Percentiles rank a stretch among this genome's conserved stretches.
phyloP scores from a whole-genome alignment of 2,797 vertebrate genomes.

The Spinus pinus region DNA sequence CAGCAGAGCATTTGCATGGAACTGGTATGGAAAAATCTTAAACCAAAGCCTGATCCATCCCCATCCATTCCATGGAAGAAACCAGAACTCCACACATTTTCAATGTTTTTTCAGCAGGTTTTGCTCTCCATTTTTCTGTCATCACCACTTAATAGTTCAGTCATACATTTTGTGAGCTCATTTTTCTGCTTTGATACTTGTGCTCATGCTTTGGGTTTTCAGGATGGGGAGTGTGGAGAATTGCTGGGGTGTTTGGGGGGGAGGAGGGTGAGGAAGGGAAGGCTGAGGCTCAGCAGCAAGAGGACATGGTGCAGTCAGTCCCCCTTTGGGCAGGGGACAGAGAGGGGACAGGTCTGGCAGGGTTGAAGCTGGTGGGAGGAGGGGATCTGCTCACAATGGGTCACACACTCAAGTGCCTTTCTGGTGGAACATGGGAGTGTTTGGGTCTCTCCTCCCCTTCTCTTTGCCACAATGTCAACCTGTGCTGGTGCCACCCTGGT shows the following conservation, averaged over 20 bases:
- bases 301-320: fast-evolving
- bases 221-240: not conserved
- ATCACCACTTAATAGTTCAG: not conserved
- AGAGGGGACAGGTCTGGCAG: not conserved
- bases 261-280: not conserved
- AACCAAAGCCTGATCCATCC: not conserved
- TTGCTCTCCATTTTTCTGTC: not conserved
- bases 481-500: not conserved
- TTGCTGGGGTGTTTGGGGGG: not conserved
- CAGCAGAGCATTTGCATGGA: not conserved
- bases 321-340: fast-evolving
- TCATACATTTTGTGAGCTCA: not conserved
- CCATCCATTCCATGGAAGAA: not conserved
- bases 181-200: not conserved
- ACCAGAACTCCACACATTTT: not conserved
- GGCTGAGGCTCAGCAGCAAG: not conserved
- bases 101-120: not conserved
- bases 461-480: not conserved
- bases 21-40: not conserved
- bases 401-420: not conserved
- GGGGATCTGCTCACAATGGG: not conserved
- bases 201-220: not conserved
- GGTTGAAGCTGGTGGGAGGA: not conserved
- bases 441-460: not conserved
- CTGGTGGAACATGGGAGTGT: not conserved